Base-by-base conservation (phyloP, 2,888 invertebrate genomes). In the Protophormia terraenovae region DNA sequence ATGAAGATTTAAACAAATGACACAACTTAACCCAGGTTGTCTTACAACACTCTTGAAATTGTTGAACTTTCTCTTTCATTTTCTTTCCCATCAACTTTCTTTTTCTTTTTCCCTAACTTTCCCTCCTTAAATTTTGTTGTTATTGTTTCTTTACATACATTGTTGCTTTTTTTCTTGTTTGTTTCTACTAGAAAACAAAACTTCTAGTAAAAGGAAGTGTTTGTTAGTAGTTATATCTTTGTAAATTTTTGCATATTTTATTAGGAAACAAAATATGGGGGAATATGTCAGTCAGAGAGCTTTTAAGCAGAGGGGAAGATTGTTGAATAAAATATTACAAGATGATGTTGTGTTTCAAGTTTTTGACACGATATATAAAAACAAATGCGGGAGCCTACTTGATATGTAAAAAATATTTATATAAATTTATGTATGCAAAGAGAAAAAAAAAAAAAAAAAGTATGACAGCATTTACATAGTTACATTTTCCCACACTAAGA, bases 1-100 rank as follows among this genome's bases (percentile, higher is more conserved):
- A 16, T 66, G 2, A 45, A 72, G n/a, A 58, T 66, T 47, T 55
- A 45, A 41, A 66, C 47, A 45, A 80, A 66, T 80, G 80, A 16
- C 45, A 66, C 53, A 80, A 73, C 29, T 80, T 58, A 66, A 47
- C 72, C 45, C 72, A 73, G 55, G 24, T 66, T 55, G 58, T 24
- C 58, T 66, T 55, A 50, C 16, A 47, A 32, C 32, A 47, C 64
- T 45, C 71, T 64, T 55, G 12, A 71, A 41, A 62, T 50, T 71
- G 69, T 71, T 71, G 14, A 72, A 71, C 41, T 55, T 55, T 72
- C 4, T n/a, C 10, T 76, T 58, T 55, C 14, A 22, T 12, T 29
- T 66, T 19, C 12, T 7, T 6, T 32, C 7, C 22, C 32, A 24
- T 16, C 35, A 16, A n/a, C 16, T 14, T 38, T 45, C 16, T 19